Percentiles rank a stretch among this genome's conserved stretches.
phyloP scores from a whole-genome alignment of 2,113 vertebrate species.

The Psettodes erumei region DNA sequence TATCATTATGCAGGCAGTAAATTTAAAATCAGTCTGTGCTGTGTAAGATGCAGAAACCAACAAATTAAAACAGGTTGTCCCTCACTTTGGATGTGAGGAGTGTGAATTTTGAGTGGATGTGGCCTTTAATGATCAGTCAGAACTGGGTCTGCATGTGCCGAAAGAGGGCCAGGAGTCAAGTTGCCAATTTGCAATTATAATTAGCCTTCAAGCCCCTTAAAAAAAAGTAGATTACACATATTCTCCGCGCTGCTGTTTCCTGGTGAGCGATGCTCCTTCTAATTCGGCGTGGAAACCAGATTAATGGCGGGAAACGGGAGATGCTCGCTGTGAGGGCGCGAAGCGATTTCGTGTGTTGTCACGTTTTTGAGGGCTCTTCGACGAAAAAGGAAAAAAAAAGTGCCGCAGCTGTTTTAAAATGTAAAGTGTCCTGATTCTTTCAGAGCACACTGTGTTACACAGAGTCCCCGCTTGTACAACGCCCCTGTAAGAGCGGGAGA shows the following conservation, averaged over 20 bases:
- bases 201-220: slow-evolving; percentile 50
- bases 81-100: not conserved
- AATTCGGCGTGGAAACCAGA: slow-evolving; percentile 50
- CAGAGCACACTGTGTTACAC: slow-evolving; percentile 41
- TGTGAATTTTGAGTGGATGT: slow-evolving; percentile 15
- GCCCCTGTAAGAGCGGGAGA: slow-evolving; percentile 5
- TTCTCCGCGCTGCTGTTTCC: slow-evolving; percentile 23
- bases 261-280: slow-evolving; percentile 30
- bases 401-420: slow-evolving; percentile 51
- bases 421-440: slow-evolving; percentile 56
- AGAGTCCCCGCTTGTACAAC: slow-evolving; percentile 28
- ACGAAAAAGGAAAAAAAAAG: no score
- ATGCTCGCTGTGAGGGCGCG: slow-evolving; percentile 4
- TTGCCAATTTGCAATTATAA: slow-evolving; percentile 63
- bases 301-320: slow-evolving; percentile 31
- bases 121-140: slow-evolving; percentile 47
- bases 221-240: slow-evolving; percentile 55
- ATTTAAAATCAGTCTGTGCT: not conserved
- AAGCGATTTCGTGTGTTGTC: slow-evolving; percentile 22
- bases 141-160: slow-evolving; percentile 30
- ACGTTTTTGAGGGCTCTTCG: no score
- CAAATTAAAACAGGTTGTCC: not conserved
- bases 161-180: slow-evolving; percentile 58
- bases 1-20: no score
- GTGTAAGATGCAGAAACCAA: not conserved